Evolutionary conservation across 1,140 invertebrate species (phyloP).

Genomic region (Steinernema khuongi): DNA sequence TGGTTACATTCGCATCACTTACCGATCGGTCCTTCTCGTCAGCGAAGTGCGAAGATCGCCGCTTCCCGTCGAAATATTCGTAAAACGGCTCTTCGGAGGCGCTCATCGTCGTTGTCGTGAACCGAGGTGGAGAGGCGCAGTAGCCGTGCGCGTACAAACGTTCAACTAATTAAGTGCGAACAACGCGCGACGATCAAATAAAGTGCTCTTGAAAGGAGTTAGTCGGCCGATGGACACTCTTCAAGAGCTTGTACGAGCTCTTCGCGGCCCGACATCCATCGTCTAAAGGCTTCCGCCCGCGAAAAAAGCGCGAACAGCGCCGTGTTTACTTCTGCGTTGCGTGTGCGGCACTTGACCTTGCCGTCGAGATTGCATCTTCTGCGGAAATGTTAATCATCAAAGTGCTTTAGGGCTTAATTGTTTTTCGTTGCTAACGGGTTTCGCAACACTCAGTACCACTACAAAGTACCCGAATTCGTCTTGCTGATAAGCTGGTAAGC

Average conservation of each 20-base stretch:
- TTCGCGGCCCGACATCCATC: neutral
- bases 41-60: neutral
- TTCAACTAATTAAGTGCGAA: slow-evolving; percentile 10
- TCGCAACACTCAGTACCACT: no score
- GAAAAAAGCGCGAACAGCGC: neutral
- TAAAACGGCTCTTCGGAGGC: slow-evolving; percentile 1
- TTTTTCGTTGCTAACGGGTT: no score
- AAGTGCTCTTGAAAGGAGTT: neutral
- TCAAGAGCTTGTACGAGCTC: slow-evolving; percentile 5
- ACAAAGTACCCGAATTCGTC: no score
- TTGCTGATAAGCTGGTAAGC: no score
- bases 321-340: no score
- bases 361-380: no score
- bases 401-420: no score
- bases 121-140: neutral
- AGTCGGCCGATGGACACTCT: neutral
- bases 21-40: neutral
- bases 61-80: neutral
- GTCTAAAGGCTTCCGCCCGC: neutral
- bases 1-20: neutral
- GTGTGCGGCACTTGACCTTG: no score
- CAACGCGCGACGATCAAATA: neutral
- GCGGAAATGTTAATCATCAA: no score
- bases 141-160: neutral
- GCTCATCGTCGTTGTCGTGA: neutral